Conservation (phyloP, 2,797 vertebrate genomes). For the Muscicapa striata region DNA sequence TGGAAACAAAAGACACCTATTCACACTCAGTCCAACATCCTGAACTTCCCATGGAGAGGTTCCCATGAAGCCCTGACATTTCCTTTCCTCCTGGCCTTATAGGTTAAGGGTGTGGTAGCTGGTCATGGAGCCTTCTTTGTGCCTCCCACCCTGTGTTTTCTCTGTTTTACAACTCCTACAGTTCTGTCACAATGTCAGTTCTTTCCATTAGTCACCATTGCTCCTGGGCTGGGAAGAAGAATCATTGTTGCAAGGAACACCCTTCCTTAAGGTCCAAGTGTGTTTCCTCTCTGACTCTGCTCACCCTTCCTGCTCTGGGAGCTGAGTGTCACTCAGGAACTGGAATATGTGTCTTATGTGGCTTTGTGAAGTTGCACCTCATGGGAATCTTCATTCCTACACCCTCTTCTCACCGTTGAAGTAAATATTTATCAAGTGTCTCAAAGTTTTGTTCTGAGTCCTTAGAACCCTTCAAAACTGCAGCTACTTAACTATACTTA, state of each 20-base stretch:
- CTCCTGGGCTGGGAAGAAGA: background rate
- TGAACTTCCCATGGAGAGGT: background rate
- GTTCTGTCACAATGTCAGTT: background rate
- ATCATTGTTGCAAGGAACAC: background rate
- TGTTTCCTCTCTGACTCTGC: background rate
- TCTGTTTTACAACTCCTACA: background rate
- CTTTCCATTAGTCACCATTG: slow-evolving; percentile 2
- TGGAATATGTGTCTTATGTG: background rate
- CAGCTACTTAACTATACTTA: background rate
- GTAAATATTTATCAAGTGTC: background rate
- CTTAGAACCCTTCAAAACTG: background rate
- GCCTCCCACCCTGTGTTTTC: background rate
- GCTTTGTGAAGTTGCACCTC: background rate
- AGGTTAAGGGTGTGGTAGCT: background rate
- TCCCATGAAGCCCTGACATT: background rate
- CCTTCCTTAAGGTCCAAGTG: background rate
- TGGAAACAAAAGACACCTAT: background rate
- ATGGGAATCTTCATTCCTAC: background rate
- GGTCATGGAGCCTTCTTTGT: background rate
- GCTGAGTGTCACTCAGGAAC: background rate
- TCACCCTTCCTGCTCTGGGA: slow-evolving; percentile 15
- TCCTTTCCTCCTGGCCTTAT: background rate
- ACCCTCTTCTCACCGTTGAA: background rate
- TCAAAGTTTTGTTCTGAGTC: background rate
- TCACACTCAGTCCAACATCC: background rate